Percentiles rank a stretch among this genome's conserved stretches.
These are phyloP conservation scores for Drosophila oshimai DNA, from an alignment of 1,140 invertebrate species.

Conservation along the genomic window DNA sequence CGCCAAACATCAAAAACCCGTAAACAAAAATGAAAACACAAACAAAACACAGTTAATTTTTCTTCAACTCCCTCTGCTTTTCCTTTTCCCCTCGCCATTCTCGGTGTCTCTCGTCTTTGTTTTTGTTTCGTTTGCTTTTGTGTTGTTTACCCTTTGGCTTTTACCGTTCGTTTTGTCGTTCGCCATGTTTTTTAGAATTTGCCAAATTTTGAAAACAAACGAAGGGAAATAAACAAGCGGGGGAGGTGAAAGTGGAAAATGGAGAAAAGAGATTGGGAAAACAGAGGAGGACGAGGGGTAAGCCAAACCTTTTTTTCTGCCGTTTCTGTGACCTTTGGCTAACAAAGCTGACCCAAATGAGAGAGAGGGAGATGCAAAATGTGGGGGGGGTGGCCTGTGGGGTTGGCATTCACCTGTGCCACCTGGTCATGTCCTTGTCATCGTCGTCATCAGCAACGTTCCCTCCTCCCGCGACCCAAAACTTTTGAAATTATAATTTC, in stretches of 20 bases:
- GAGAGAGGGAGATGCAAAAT: neutral
- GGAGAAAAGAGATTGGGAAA: constrained; percentile 10
- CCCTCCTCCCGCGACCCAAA: constrained; percentile 17
- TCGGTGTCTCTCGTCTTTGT: constrained; percentile 31
- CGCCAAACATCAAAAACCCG: constrained; percentile 37
- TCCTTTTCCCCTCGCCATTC: neutral
- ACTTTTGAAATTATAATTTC: constrained; percentile 80
- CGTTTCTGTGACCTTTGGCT: constrained; percentile 46
- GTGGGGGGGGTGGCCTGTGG: neutral
- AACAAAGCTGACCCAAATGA: constrained; percentile 37
- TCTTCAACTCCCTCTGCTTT: neutral
- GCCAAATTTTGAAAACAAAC: constrained; percentile 76
- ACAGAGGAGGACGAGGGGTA: neutral
- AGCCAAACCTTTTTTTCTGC: constrained; percentile 46
- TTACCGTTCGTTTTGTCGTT: constrained; percentile 61
- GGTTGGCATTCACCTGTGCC: constrained; percentile 40
- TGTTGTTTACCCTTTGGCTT: constrained; percentile 75
- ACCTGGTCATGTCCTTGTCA: constrained; percentile 64
- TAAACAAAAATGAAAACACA: constrained; percentile 63
- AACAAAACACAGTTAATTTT: constrained; percentile 17
- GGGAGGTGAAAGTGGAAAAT: neutral
- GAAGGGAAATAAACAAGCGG: constrained; percentile 58
- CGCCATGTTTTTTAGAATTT: constrained; percentile 62
- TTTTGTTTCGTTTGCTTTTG: constrained; percentile 47
- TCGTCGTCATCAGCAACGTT: constrained; percentile 46